Evolutionary conservation across 2,888 invertebrate genomes (phyloP), one percentile per base, ranked within the genome.

Genomic region (Elegia similella): DNA sequence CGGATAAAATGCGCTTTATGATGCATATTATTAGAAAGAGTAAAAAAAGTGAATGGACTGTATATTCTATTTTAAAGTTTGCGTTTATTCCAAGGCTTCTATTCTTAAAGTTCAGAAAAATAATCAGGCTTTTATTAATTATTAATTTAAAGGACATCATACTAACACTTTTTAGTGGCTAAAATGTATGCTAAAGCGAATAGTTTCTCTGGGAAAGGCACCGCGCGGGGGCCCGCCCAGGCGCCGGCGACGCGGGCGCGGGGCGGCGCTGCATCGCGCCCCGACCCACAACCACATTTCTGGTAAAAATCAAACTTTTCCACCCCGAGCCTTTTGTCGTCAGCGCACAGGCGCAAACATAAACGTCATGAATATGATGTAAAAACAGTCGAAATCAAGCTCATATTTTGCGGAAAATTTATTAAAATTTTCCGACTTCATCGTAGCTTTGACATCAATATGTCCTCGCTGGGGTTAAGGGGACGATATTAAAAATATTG

Each of bases 371-470:
- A 67, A 70, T 65, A 62, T 66, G 42, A 34, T 66, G 66, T 65
- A 69, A 82, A 80, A 78, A 61, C 23, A 12, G 13, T 13, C 30
- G 74, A 74, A 79, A 67, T 60, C 61, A 46, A 12, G 42, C 71
- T 61, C 69, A 65, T 68, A 62, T 69, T 63, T 65, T 63, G 61
- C 68, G 82, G 88, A 90, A 88, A 90, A 90, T 88, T 89, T 70
- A 63, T 73, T 68, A 76, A 89, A 88, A 75, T 84, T 88, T 88
- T 89, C 88, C 90, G 76, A 70, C 74, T 69, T 69, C 75, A 61
- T 67, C 68, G 72, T 70, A 69, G 62, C 68, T 75, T 69, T 76
- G 73, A 76, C 80, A 78, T 75, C 75, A 72, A 75, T 63, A 68
- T 62, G 70, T 70, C 66, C 62, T 55, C 61, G 65, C 65, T 48